Evolutionary conservation across 2,888 invertebrate genomes (phyloP).

Genomic region (Drosophila birchii): DNA sequence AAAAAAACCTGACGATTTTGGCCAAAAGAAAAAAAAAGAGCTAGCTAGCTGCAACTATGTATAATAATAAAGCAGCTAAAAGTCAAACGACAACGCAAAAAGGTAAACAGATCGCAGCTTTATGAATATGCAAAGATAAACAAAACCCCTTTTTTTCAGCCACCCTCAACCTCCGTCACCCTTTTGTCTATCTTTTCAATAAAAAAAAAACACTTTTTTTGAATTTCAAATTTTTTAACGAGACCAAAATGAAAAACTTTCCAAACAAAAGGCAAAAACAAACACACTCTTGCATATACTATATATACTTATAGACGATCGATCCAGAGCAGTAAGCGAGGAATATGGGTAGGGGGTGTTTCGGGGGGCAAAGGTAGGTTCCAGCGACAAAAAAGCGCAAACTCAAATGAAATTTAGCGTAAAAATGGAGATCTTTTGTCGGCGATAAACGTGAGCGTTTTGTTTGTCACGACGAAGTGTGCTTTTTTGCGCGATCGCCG

Average conservation of each 20-base stretch:
- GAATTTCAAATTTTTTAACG: conserved; percentile 77
- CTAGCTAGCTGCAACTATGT: conserved; percentile 27
- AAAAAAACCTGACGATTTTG: conserved; percentile 63
- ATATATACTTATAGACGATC: conserved; percentile 40
- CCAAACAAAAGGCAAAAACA: conserved; percentile 68
- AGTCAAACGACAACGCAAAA: conserved; percentile 72
- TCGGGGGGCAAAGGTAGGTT: background rate
- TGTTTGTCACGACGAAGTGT: conserved; percentile 83
- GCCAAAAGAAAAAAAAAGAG: conserved; percentile 18
- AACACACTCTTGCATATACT: background rate
- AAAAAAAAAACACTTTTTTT: conserved; percentile 50
- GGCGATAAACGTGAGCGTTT: conserved; percentile 83
- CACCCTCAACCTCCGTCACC: conserved; percentile 21
- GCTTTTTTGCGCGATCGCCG: conserved; percentile 76
- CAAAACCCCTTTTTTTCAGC: conserved; percentile 11
- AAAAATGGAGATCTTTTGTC: conserved; percentile 81
- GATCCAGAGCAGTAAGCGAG: conserved; percentile 69
- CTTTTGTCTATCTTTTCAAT: conserved; percentile 43
- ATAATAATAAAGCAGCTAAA: conserved; percentile 69
- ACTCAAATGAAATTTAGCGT: conserved; percentile 74
- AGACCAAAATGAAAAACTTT: conserved; percentile 79
- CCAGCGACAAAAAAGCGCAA: conserved; percentile 47
- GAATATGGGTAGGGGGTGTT: conserved; percentile 7
- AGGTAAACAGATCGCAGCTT: conserved; percentile 73
- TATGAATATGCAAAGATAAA: conserved; percentile 82